Evolutionary conservation across 2,888 invertebrate genomes (phyloP), one percentile per base, ranked within the genome.

Genomic region (Agrotis ipsilon): DNA sequence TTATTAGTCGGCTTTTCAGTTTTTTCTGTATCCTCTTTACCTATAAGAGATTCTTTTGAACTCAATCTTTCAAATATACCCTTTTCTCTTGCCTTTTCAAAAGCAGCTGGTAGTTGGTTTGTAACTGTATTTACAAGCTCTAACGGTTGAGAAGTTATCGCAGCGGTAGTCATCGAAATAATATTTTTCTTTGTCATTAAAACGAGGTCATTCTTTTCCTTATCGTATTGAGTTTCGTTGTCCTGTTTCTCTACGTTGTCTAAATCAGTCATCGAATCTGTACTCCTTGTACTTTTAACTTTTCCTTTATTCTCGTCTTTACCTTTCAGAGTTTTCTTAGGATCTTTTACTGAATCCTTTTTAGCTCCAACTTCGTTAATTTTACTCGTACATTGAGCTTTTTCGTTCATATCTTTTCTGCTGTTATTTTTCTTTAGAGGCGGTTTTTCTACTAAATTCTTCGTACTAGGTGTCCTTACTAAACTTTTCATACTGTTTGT

Each of bases 161-260:
- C 96, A 24, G 97, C 96, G 7, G 96, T 96, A 18, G 97, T 97
- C 96, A 97, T 97, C 21, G 97, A 96, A 54, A 97, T 93, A 27
- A 97, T 92, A 77, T 91, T 96, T 84, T 95, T 95, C 86, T 96
- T 96, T 0, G 96, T 96, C 65, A 96, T 83, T 65, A 96, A 93
- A 11, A 96, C 93, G 19, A 96, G 85, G 71, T 95, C 95, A 27
- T 93, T 94, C 81, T 93, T 93, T 21, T 93, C 93, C 87, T 95
- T 96, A 72, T 96, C 96, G 78, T 94, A 96, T 83, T 96, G 96
- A 0, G 96, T 96, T 84, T 95, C 94, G 74, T 91, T 96, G 73
- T 96, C 96, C 85, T 96, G 95, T 78, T 87, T 96, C 27, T 80
- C 81, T 32, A 93, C 86, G 78, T 91, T 92, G n/a, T 93, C 93